Percentiles rank a stretch among this genome's conserved stretches.
These are phyloP conservation scores for Ophion slaviceki DNA, from an alignment of 2,888 invertebrate genomes.

Conservation along the genomic window DNA sequence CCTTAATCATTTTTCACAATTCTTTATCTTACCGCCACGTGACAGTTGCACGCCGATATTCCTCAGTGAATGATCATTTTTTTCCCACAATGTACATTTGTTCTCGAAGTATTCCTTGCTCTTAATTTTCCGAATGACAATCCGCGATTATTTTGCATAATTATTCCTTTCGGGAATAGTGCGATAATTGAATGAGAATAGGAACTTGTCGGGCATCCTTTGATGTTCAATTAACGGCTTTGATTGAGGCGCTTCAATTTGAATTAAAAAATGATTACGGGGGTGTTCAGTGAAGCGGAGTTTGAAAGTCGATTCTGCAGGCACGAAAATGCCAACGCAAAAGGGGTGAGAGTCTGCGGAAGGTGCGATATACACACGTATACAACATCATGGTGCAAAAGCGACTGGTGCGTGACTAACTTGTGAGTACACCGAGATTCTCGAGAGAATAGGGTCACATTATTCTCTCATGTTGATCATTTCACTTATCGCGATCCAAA, in stretches of 20 bases:
- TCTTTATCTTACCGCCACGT: too few species aligned
- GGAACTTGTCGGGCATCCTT: too few species aligned
- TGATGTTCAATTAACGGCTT: too few species aligned
- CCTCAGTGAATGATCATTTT: too few species aligned
- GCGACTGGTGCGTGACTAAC: slow-evolving; percentile 74
- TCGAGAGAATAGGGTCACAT: slow-evolving; percentile 74
- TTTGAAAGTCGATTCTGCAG: slow-evolving; percentile 30
- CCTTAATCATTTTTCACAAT: too few species aligned
- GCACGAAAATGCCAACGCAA: slow-evolving; percentile 33
- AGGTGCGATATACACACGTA: slow-evolving; percentile 33
- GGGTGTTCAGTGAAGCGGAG: neutral
- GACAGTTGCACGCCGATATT: neutral
- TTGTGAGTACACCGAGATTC: slow-evolving; percentile 68
- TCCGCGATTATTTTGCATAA: neutral
- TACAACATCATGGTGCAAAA: slow-evolving; percentile 36
- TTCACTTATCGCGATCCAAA: slow-evolving; percentile 59
- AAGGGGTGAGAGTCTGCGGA: slow-evolving; percentile 39
- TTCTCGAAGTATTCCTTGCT: neutral
- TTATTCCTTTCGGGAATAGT: too few species aligned
- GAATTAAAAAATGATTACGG: neutral
- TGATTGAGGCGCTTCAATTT: neutral
- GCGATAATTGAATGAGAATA: too few species aligned
- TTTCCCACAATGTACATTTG: neutral
- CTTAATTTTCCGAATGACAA: neutral
- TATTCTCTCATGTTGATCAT: slow-evolving; percentile 66